Conservation (phyloP, 2,797 vertebrate genomes). For the Phataginus tetradactyla region DNA sequence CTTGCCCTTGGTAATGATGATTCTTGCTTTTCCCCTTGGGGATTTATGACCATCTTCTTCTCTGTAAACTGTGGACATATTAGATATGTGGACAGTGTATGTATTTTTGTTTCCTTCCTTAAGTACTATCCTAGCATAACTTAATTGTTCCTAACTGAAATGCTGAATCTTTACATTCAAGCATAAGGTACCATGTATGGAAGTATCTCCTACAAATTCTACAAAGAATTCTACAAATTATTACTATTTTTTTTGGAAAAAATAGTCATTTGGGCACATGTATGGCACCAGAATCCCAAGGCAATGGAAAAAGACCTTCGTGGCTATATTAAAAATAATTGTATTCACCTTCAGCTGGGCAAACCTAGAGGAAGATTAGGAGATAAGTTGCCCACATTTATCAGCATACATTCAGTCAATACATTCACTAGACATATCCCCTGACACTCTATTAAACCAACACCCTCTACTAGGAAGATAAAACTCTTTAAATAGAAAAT, state of each 20-base stretch:
- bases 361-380: constrained; percentile 73
- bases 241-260: neutral
- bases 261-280: neutral
- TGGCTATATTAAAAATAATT: constrained; percentile 72
- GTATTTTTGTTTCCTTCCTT: constrained; percentile 12
- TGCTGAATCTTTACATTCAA: neutral
- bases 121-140: neutral
- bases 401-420: constrained; percentile 76
- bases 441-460: constrained; percentile 72
- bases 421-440: constrained; percentile 71
- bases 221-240: neutral
- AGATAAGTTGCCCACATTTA: constrained; percentile 74
- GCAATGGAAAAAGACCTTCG: constrained; percentile 56
- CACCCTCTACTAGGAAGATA: constrained; percentile 69
- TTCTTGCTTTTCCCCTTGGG: neutral
- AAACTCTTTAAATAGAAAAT: constrained; percentile 77
- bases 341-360: constrained; percentile 39
- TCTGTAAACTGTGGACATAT: constrained; percentile 8
- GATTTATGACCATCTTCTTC: neutral
- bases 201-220: neutral
- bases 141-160: constrained; percentile 42
- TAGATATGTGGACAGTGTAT: neutral
- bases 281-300: constrained; percentile 25
- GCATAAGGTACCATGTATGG: neutral
- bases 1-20: constrained; percentile 8